Percentiles rank a stretch among this genome's conserved stretches.
phyloP scores from a whole-genome alignment of 2,797 vertebrate species.

The Silurus aristotelis region DNA sequence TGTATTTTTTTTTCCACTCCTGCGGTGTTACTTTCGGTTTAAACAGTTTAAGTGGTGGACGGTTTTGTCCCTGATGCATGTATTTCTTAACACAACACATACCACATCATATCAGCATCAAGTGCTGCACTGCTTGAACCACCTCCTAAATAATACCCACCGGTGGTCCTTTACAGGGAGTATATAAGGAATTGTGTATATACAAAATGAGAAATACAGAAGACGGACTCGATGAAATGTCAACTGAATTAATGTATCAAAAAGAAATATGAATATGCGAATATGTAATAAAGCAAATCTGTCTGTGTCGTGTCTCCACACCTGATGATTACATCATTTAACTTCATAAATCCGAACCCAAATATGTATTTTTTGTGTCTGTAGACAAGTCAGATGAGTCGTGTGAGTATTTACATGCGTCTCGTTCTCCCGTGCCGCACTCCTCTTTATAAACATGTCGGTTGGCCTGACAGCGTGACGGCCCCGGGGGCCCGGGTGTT shows the following conservation, averaged over 20 bases:
- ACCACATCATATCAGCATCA: neutral
- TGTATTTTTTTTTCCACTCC: neutral
- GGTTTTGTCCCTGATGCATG: neutral
- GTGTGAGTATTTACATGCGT: constrained; percentile 42
- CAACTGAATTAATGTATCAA: neutral
- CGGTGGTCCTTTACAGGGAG: neutral
- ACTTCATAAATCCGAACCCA: neutral
- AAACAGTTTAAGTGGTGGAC: neutral
- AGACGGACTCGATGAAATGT: neutral
- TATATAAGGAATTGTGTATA: neutral
- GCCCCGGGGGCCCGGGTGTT: constrained; percentile 80
- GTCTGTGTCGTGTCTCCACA: neutral
- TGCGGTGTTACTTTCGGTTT: neutral
- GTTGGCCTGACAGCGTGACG: constrained; percentile 85
- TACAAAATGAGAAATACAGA: neutral
- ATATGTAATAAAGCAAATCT: neutral
- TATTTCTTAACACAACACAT: neutral
- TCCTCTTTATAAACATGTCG: constrained; percentile 98
- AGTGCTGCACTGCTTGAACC: neutral
- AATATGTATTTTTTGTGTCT: constrained; percentile 25
- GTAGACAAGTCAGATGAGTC: constrained; percentile 18
- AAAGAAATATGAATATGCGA: neutral
- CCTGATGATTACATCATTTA: neutral
- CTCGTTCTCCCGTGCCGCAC: constrained; percentile 61
- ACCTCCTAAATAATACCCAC: neutral